phyloP scores from a whole-genome alignment of 2,797 vertebrate genomes.

The Hafferia zeledoni region DNA sequence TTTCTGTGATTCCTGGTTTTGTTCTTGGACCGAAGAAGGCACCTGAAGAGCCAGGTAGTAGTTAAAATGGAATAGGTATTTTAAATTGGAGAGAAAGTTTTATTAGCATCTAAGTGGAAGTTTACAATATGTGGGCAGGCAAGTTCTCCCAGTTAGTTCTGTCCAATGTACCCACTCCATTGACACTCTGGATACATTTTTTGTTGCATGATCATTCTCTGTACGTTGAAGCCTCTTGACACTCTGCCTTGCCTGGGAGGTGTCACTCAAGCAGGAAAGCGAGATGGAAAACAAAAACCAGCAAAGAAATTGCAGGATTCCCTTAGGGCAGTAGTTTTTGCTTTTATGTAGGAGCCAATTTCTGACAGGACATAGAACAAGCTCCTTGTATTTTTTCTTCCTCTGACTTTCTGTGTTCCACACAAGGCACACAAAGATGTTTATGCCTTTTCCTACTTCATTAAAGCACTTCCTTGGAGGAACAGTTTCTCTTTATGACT shows the following conservation, averaged over 20 bases:
- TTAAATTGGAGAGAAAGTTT: background rate
- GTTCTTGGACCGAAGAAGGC: background rate
- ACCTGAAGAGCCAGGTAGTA: background rate
- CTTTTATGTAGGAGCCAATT: constrained; percentile 57
- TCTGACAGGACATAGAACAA: constrained; percentile 51
- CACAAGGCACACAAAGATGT: background rate
- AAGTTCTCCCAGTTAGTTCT: background rate
- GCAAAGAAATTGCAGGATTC: constrained; percentile 30
- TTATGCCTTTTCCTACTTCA: constrained; percentile 7
- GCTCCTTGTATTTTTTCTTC: background rate
- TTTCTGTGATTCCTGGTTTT: background rate
- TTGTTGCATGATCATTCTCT: background rate
- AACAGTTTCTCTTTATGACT: background rate
- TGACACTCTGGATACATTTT: background rate
- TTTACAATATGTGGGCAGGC: background rate
- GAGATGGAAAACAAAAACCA: background rate
- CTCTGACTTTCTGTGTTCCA: constrained; percentile 13
- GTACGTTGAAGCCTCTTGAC: background rate
- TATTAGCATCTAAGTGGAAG: background rate
- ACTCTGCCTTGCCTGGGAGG: background rate
- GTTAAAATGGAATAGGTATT: background rate
- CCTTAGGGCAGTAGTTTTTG: constrained; percentile 20
- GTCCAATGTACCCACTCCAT: background rate
- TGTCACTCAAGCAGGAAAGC: background rate
- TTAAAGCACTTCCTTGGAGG: constrained; percentile 7